Conservation (phyloP, 2,797 vertebrate species). For the Acropternis orthonyx region DNA sequence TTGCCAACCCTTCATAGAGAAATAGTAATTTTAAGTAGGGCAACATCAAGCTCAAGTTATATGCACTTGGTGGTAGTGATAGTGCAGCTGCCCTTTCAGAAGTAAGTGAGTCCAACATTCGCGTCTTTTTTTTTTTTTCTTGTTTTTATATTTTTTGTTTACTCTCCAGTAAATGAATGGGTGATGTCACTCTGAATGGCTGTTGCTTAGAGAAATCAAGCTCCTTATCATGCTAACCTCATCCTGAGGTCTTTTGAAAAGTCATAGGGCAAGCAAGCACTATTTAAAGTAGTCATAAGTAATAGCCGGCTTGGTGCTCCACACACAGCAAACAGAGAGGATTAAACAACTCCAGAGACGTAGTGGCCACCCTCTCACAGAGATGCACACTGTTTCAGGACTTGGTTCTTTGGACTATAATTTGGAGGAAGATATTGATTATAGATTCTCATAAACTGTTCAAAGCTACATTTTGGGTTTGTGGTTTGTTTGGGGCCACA, state of each 20-base stretch:
- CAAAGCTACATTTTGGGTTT: not conserved
- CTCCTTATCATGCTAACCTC: conserved; percentile 61
- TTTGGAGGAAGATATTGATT: not conserved
- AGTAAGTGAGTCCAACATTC: conserved; percentile 76
- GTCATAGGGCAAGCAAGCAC: conserved; percentile 43
- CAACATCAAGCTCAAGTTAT: conserved; percentile 69
- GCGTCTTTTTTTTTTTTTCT: conserved; percentile 61
- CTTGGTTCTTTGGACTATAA: not conserved
- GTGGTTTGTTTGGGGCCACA: not conserved
- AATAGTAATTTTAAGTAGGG: conserved; percentile 82
- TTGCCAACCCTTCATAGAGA: conserved; percentile 76
- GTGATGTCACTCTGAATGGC: conserved; percentile 71
- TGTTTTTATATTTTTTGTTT: conserved; percentile 66
- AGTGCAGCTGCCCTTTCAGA: conserved; percentile 71
- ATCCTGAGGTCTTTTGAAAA: conserved; percentile 44
- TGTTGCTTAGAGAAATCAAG: conserved; percentile 64
- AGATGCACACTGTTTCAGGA: not conserved
- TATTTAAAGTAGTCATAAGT: conserved; percentile 67
- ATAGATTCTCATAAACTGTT: not conserved
- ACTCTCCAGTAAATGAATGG: conserved; percentile 65
- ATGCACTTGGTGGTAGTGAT: conserved; percentile 77
- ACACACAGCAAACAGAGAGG: not conserved
- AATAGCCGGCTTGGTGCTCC: conserved; percentile 9
- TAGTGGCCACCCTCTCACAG: not conserved
- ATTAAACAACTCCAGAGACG: not conserved